phyloP scores from a whole-genome alignment of 2,113 vertebrate species.

The Synodontis membranacea region DNA sequence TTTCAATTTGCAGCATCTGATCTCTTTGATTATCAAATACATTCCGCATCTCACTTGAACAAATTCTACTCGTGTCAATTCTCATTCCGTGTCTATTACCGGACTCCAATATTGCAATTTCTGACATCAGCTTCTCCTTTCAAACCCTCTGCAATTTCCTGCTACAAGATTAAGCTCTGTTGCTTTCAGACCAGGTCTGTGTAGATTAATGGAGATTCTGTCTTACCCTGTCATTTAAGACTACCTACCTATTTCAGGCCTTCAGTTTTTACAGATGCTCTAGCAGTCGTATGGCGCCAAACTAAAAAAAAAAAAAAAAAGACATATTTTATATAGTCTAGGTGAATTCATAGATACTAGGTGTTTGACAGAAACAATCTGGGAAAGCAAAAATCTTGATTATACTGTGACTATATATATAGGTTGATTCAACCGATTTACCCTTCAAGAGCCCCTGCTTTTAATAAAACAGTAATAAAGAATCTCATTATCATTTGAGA shows the following conservation, averaged over 20 bases:
- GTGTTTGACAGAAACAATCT: too few relatives aligned
- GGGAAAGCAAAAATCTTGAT: too few relatives aligned
- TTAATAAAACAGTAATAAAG: too few relatives aligned
- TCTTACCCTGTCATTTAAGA: constrained; percentile 41
- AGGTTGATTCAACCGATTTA: too few relatives aligned
- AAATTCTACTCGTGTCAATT: not conserved
- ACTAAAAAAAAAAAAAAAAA: not conserved
- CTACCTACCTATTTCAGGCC: constrained; percentile 28
- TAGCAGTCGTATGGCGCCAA: not conserved
- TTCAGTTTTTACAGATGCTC: constrained; percentile 37
- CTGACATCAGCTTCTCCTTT: constrained; percentile 17
- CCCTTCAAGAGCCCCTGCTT: too few relatives aligned
- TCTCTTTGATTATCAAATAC: not conserved
- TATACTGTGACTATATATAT: too few relatives aligned
- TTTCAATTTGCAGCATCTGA: not conserved
- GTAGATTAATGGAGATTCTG: constrained; percentile 59
- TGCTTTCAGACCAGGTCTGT: constrained; percentile 40
- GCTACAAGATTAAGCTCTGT: constrained; percentile 56
- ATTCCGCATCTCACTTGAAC: not conserved
- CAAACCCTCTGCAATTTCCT: constrained; percentile 43
- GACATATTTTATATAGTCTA: too few relatives aligned
- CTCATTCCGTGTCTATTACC: not conserved
- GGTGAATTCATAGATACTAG: too few relatives aligned
- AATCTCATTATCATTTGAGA: too few relatives aligned
- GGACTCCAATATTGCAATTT: constrained; percentile 1